Evolutionary conservation across 2,888 invertebrate species (phyloP), one percentile per base, ranked within the genome.

Genomic region (Cephus sareptanus): DNA sequence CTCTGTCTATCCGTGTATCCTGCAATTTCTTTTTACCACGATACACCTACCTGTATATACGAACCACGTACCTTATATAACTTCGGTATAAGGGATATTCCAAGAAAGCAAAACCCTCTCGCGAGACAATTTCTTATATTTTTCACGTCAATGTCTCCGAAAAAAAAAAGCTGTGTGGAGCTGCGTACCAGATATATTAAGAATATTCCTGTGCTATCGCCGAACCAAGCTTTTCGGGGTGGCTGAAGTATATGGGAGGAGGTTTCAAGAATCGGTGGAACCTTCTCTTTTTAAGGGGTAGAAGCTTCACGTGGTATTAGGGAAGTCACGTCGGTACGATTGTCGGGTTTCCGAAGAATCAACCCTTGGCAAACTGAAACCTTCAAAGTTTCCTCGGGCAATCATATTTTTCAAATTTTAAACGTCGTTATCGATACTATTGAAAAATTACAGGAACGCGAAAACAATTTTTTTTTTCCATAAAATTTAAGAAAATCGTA

Each of bases 311-410:
- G 15, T 23, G n/a, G 11, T n/a, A 35, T 37, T 3, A 74, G 35
- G 13, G 6, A 74, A 34, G 37, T 74, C 74, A n/a, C 31, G 34
- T 33, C 74, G 23, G 35, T 34, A 30, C 37, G n/a, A 35, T 30
- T 3, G 11, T n/a, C 4, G 23, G n/a, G 23, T 1, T 35, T 37
- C 74, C 11, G 15, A 35, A 73, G 76, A 78, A 78, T 78, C 73
- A 73, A 73, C 69, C 78, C 78, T 71, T 71, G 75, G 73, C 78
- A 78, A 78, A 73, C 76, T 37, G 37, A 78, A 78, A 78, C 75
- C 75, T 75, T 75, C 31, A 4, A 70, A 77, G 75, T 70, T 75
- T 34, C 56, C 30, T 69, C 31, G 15, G 69, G 30, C n/a, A 37
- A 15, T 56, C 9, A 0, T 23, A 23, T 56, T 23, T 15, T 56